Percentiles rank a stretch among this genome's conserved stretches.
Evolutionary conservation across 2,113 vertebrate species (phyloP).

Genomic region (Donacobius atricapilla): DNA sequence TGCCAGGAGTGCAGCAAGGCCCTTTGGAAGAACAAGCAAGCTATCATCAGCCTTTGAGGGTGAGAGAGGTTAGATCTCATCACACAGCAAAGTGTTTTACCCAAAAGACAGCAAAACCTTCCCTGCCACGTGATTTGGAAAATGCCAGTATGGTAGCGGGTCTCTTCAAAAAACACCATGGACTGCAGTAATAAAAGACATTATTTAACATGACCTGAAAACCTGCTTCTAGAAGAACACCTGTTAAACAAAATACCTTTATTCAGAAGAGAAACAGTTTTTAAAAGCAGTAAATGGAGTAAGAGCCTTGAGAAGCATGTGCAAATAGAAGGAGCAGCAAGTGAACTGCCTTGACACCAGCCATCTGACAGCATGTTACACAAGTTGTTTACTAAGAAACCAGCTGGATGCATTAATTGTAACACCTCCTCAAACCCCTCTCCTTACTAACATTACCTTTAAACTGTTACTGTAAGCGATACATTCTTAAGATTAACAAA

Average conservation of each 20-base stretch:
- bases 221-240: background rate
- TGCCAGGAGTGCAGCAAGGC: background rate
- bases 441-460: background rate
- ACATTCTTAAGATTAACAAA: background rate
- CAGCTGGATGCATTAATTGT: background rate
- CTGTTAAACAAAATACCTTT: background rate
- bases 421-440: background rate
- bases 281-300: background rate
- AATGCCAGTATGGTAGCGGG: background rate
- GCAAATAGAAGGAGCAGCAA: background rate
- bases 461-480: background rate
- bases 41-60: background rate
- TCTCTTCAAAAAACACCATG: background rate
- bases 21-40: background rate
- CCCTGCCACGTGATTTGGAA: background rate
- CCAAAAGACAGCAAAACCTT: background rate
- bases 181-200: background rate
- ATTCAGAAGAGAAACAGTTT: background rate
- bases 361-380: background rate
- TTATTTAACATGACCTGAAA: background rate
- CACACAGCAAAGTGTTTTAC: background rate
- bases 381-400: background rate
- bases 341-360: background rate
- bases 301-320: background rate
- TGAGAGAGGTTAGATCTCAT: background rate